phyloP scores from a whole-genome alignment of 2,888 invertebrate genomes.

The Leucophenga montana region DNA sequence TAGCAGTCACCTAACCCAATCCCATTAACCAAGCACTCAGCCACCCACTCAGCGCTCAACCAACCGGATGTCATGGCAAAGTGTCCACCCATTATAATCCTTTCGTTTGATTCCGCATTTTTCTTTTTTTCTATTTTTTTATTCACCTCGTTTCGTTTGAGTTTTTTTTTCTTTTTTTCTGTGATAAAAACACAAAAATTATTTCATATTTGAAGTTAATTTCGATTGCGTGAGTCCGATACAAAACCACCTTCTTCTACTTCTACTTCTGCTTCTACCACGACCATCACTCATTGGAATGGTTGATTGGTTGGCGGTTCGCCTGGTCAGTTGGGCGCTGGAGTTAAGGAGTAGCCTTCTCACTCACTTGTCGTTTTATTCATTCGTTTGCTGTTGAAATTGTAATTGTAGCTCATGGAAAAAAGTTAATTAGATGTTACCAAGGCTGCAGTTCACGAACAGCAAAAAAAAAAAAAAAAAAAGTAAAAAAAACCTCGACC shows the following conservation, averaged over 20 bases:
- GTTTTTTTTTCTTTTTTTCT: not conserved
- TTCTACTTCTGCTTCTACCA: constrained; percentile 7
- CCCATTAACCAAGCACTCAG: constrained; percentile 13
- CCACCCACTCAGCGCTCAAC: constrained; percentile 38
- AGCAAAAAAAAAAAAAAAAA: constrained; percentile 9
- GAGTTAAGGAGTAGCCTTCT: constrained; percentile 5
- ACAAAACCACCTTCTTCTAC: constrained; percentile 12
- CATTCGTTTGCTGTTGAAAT: constrained; percentile 50
- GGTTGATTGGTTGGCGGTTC: constrained; percentile 1
- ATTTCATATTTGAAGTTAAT: constrained; percentile 71
- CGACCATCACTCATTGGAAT: not conserved
- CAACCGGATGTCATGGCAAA: constrained; percentile 31
- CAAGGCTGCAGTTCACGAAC: constrained; percentile 53
- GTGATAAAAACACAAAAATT: constrained; percentile 62
- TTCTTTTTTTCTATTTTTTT: constrained; percentile 3
- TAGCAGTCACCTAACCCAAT: too few species aligned
- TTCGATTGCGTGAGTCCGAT: constrained; percentile 70
- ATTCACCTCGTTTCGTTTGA: too few species aligned
- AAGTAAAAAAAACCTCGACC: not conserved
- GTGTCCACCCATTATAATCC: constrained; percentile 43
- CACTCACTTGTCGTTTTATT: constrained; percentile 33
- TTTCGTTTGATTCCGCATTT: constrained; percentile 28
- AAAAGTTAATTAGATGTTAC: constrained; percentile 64
- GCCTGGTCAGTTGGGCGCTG: not conserved
- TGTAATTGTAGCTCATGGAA: constrained; percentile 55